A percentile compares a stretch with the other conserved stretches of the same genome.
phyloP scores from a whole-genome alignment of 2,888 invertebrate species.

The Dilophus febrilis region DNA sequence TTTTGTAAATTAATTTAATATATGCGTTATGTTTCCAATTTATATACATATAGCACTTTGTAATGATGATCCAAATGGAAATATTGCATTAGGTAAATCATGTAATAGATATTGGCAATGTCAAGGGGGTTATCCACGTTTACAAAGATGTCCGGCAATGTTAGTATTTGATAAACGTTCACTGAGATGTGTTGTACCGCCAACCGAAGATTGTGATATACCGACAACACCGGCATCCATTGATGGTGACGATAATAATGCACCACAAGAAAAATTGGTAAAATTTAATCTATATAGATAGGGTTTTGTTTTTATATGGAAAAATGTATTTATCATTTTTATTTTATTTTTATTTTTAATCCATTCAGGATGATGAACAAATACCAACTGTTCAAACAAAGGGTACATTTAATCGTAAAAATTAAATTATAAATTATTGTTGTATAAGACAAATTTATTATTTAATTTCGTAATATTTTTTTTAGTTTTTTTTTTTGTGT shows the following conservation, averaged over 20 bases:
- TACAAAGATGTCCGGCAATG: conserved; percentile 82
- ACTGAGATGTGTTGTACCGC: conserved; percentile 70
- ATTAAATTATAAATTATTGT: not conserved
- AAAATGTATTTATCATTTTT: too few relatives aligned
- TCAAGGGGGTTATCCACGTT: conserved; percentile 80
- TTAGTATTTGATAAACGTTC: conserved; percentile 72
- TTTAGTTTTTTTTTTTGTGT: too few relatives aligned
- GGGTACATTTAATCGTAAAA: not conserved
- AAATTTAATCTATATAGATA: not conserved
- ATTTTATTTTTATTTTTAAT: not conserved
- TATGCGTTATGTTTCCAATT: not conserved
- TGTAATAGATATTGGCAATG: conserved; percentile 92
- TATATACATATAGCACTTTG: conserved; percentile 49
- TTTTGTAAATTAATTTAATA: not conserved
- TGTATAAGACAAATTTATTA: too few relatives aligned
- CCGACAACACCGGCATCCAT: conserved; percentile 55
- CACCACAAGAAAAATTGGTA: not conserved
- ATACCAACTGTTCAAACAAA: conserved; percentile 1
- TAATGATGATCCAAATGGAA: conserved; percentile 80
- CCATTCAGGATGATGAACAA: not conserved
- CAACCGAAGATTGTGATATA: conserved; percentile 76
- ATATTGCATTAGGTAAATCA: conserved; percentile 78
- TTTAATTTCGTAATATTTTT: too few relatives aligned
- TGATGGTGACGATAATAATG: conserved; percentile 31
- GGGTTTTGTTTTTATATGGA: not conserved